Percentiles rank a stretch among this genome's conserved stretches.
phyloP scores from a whole-genome alignment of 2,888 invertebrate species.

The Epinotia nisella region DNA sequence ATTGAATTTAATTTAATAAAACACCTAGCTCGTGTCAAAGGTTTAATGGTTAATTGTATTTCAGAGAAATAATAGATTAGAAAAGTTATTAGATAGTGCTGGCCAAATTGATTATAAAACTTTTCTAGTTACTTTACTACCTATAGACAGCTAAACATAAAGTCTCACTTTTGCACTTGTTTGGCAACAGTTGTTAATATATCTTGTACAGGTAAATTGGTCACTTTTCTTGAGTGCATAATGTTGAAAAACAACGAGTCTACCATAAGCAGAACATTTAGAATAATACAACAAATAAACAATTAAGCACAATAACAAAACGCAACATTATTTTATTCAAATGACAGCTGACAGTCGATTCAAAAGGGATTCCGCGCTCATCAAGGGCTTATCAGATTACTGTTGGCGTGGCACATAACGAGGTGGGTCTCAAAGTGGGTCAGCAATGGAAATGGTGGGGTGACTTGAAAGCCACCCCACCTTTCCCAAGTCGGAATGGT shows the following conservation, averaged over 20 bases:
- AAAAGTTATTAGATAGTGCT: background rate
- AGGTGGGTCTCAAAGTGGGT: slow-evolving; percentile 23
- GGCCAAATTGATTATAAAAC: background rate
- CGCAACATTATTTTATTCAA: slow-evolving; percentile 29
- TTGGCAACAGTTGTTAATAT: too few species aligned
- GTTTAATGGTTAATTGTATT: background rate
- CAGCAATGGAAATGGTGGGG: slow-evolving; percentile 7
- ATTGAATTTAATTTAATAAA: too few species aligned
- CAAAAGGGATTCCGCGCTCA: slow-evolving; percentile 28
- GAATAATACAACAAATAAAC: background rate
- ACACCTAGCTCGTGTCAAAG: too few species aligned
- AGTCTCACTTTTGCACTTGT: too few species aligned
- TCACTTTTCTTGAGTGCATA: too few species aligned
- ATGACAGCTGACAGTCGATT: slow-evolving; percentile 30
- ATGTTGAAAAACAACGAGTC: background rate
- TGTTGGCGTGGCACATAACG: slow-evolving; percentile 7
- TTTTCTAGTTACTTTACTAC: background rate
- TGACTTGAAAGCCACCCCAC: background rate
- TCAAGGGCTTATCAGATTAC: slow-evolving; percentile 32
- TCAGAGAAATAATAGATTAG: background rate
- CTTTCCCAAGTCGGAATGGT: background rate
- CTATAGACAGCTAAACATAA: too few species aligned
- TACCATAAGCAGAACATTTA: background rate
- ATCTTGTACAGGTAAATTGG: too few species aligned
- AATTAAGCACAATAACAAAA: slow-evolving; percentile 14